A percentile compares a stretch with the other conserved stretches of the same genome.
phyloP scores from a whole-genome alignment of 2,888 invertebrate species.

The Cataglyphis cursor region DNA sequence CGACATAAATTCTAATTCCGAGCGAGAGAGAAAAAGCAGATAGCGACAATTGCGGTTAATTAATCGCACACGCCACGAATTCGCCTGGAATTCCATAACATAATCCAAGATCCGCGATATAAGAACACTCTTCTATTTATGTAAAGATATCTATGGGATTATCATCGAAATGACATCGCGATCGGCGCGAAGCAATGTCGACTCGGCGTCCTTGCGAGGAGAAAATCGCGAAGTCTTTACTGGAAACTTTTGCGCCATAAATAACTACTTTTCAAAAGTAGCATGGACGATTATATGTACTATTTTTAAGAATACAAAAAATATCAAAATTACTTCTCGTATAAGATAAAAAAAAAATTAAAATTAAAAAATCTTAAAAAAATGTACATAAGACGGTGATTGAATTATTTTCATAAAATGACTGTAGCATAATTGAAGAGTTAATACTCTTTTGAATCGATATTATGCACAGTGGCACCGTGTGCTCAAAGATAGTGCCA shows the following conservation, averaged over 20 bases:
- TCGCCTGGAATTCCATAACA: constrained; percentile 53
- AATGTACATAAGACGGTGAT: not conserved
- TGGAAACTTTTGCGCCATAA: not conserved
- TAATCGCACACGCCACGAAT: constrained; percentile 69
- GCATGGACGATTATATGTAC: not conserved
- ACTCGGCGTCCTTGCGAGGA: constrained; percentile 43
- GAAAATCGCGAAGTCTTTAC: constrained; percentile 33
- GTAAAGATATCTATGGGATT: constrained; percentile 34
- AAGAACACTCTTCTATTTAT: constrained; percentile 38
- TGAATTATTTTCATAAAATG: constrained; percentile 17
- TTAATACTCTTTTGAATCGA: constrained; percentile 29
- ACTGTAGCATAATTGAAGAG: constrained; percentile 24
- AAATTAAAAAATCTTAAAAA: not conserved
- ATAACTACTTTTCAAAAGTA: constrained; percentile 7
- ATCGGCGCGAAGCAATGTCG: constrained; percentile 18
- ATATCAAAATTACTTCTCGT: not conserved
- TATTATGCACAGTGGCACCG: constrained; percentile 34
- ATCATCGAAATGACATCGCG: constrained; percentile 42
- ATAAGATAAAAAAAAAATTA: not conserved
- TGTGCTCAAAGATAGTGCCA: constrained; percentile 53
- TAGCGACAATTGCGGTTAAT: constrained; percentile 81
- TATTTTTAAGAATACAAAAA: not conserved
- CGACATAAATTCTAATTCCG: constrained; percentile 80
- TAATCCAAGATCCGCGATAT: constrained; percentile 49
- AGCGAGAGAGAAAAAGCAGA: constrained; percentile 74